Percentiles rank a stretch among this genome's conserved stretches.
phyloP scores from a whole-genome alignment of 1,140 invertebrate genomes.

The Megalonaias nervosa region DNA sequence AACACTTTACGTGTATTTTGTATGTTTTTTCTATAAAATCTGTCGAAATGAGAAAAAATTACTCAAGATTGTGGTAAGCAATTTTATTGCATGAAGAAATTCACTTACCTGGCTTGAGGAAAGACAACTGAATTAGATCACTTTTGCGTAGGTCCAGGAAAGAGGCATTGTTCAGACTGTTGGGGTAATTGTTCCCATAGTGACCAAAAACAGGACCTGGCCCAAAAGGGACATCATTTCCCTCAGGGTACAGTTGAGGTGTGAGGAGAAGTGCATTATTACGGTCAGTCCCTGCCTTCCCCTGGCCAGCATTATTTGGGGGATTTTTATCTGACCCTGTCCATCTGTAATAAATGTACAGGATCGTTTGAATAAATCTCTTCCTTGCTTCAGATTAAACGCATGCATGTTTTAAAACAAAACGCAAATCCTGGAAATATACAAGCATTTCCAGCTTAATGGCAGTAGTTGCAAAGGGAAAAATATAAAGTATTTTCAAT shows the following conservation, averaged over 20 bases:
- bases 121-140: conserved; percentile 57
- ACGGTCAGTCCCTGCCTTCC: conserved; percentile 64
- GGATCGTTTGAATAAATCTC: no score
- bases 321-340: conserved; percentile 70
- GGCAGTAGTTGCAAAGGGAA: no score
- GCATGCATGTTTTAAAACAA: no score
- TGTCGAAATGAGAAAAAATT: neutral
- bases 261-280: conserved; percentile 66
- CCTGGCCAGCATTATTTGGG: conserved; percentile 68
- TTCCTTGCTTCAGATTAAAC: no score
- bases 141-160: conserved; percentile 54
- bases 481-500: no score
- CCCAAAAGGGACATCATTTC: conserved; percentile 42
- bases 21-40: neutral
- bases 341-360: conserved; percentile 55
- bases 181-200: conserved; percentile 65
- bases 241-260: conserved; percentile 57
- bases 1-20: no score
- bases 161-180: conserved; percentile 47
- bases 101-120: conserved; percentile 54
- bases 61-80: neutral
- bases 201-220: conserved; percentile 57
- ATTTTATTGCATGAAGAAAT: neutral
- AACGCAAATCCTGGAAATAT: no score
- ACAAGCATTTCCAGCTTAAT: no score